Base-by-base conservation (phyloP, 1,140 invertebrate species). In the Agraylea sexmaculata region DNA sequence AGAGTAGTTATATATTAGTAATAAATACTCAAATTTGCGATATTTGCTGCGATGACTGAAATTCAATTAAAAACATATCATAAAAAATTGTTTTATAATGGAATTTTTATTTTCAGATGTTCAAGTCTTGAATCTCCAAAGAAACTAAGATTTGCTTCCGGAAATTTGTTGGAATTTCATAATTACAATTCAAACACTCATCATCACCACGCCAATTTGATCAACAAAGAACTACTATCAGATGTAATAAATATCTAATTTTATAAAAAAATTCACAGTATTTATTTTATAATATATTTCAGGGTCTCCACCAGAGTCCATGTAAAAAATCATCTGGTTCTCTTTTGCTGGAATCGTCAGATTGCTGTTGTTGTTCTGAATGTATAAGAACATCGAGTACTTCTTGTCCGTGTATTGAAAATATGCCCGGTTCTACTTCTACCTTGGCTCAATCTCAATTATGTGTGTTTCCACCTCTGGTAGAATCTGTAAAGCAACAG, bases 101-200 rank as follows among this genome's bases (percentile, higher is more conserved):
- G n/a, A n/a, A n/a, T n/a, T n/a, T n/a, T n/a, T n/a, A n/a, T n/a
- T n/a, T n/a, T 1, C 55, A 66, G 81, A 40, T 83, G 79, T 50
- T 78, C 78, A 34, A 85, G 81, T 52, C 69, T 83, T 46, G 83
- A 87, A 55, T 86, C 82, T 17, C 81, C 82, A 16, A 86, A 87
- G 53, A 76, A 78, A 47, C 55, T 87, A 21, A 60, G 83, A 29
- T 87, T 87, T 51, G 82, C 82, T 1, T 77, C 75, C 20, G 76
- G 75, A 2, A 77, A 76, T 51, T 68, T 77, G 27, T 54, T 78
- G 37, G 73, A 79, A 53, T 71, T 71, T 38, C 68, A 72, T 49
- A 71, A 70, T n/a, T 71, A 73, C 46, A 58, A 60, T 41, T 69
- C 64, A 51, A 69, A 57, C 22, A 41, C 61, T 28, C 62, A 66